phyloP scores from a whole-genome alignment of 2,113 vertebrate genomes.

The Anas platyrhynchos region DNA sequence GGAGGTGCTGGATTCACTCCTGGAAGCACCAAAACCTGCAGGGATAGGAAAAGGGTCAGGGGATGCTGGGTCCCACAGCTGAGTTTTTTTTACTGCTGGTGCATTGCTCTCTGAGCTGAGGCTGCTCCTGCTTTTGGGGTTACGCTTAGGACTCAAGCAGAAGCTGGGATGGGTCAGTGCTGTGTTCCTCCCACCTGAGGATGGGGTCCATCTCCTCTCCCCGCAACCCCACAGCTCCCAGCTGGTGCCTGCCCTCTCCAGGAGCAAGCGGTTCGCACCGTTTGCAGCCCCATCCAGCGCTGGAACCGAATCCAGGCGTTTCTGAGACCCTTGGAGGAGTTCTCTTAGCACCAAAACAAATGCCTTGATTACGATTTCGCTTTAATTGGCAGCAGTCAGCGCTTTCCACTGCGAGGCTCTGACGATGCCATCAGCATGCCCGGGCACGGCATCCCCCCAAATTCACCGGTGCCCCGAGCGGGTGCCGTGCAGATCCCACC shows the following conservation, averaged over 20 bases:
- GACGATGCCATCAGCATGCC: not conserved
- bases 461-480: not conserved
- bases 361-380: constrained; percentile 45
- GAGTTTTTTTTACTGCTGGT: accelerated
- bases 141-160: accelerated
- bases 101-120: not conserved
- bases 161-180: too few species aligned
- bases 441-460: not conserved
- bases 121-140: not conserved
- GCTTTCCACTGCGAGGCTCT: not conserved
- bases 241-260: not conserved
- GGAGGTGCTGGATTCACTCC: not conserved
- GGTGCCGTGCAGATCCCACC: not conserved
- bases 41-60: not conserved
- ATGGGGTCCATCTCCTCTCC: not conserved
- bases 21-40: not conserved
- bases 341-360: constrained; percentile 38
- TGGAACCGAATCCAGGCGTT: not conserved
- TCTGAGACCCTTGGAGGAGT: constrained; percentile 11
- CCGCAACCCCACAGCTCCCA: not conserved
- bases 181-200: not conserved
- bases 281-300: accelerated
- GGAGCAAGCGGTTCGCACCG: accelerated
- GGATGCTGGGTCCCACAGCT: not conserved
- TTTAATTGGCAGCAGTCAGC: constrained; percentile 47